These are phyloP conservation scores for Gyps fulvus DNA, from an alignment of 2,113 vertebrate genomes.

Conservation along the genomic window DNA sequence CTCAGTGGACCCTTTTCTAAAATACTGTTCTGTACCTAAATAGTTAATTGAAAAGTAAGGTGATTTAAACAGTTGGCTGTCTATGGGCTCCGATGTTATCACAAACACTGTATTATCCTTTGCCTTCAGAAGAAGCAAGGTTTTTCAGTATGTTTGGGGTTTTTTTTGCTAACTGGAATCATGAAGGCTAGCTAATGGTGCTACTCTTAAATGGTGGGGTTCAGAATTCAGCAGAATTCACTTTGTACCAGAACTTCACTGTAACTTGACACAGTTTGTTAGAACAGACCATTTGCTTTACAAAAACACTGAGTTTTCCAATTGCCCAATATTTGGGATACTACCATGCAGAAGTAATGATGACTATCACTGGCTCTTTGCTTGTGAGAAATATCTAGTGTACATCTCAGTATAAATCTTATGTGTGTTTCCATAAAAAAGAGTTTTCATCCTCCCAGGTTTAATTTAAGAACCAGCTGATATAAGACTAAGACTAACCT, in stretches of 20 bases:
- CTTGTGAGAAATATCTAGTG: background rate
- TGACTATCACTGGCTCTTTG: background rate
- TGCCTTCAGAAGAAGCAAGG: background rate
- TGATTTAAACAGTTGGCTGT: background rate
- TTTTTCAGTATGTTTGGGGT: background rate
- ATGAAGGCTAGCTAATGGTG: background rate
- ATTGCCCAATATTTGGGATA: background rate
- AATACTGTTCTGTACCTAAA: background rate
- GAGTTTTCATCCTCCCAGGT: background rate
- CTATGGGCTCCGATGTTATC: background rate
- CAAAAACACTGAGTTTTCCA: background rate
- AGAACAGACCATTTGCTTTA: background rate
- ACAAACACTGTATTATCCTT: accelerated
- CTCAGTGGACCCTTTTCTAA: background rate
- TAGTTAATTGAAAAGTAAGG: background rate
- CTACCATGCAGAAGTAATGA: background rate
- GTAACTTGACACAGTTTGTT: background rate
- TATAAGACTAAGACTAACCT: background rate
- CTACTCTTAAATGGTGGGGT: background rate
- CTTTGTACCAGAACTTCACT: background rate
- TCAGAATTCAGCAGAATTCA: background rate
- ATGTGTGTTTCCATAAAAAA: background rate
- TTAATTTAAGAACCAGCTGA: background rate
- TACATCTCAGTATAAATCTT: background rate
- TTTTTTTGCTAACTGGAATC: background rate